A percentile compares a stretch with the other conserved stretches of the same genome.
phyloP scores from a whole-genome alignment of 2,888 invertebrate genomes.

The Drosophila lutescens region DNA sequence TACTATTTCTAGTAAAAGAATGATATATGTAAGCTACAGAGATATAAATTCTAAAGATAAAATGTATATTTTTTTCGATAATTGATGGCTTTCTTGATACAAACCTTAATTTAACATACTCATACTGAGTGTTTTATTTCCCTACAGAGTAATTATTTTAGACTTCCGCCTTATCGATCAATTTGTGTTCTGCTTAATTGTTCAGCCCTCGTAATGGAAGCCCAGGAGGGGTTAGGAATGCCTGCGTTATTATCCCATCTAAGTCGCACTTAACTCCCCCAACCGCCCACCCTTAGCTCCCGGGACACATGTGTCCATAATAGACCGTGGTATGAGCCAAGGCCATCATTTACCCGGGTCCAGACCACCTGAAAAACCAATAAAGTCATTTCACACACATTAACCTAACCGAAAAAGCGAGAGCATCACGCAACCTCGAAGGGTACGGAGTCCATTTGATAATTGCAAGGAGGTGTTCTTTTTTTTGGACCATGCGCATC shows the following conservation, averaged over 20 bases:
- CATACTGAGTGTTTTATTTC: conserved; percentile 1
- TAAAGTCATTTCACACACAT: conserved; percentile 66
- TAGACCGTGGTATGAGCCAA: conserved; percentile 31
- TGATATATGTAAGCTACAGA: too few relatives aligned
- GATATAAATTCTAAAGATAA: too few relatives aligned
- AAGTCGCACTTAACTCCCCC: conserved; percentile 42
- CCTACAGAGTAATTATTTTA: conserved; percentile 1
- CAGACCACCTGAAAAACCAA: conserved; percentile 54
- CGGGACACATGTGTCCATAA: conserved; percentile 45
- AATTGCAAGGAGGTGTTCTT: conserved; percentile 63
- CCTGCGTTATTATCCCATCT: conserved; percentile 39
- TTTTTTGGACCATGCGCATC: conserved; percentile 48
- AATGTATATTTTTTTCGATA: background rate
- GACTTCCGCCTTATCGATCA: conserved; percentile 28
- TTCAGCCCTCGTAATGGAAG: conserved; percentile 13
- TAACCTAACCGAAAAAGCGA: conserved; percentile 50
- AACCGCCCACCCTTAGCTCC: conserved; percentile 3
- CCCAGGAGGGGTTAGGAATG: conserved; percentile 17
- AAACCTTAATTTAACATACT: background rate
- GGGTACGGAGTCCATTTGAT: conserved; percentile 64
- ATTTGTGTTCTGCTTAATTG: conserved; percentile 28
- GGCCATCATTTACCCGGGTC: conserved; percentile 33
- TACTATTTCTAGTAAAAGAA: too few relatives aligned
- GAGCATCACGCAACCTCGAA: conserved; percentile 37
- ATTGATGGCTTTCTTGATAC: background rate